These are phyloP conservation scores for Scleropages formosus DNA, from an alignment of 2,797 vertebrate genomes.

Conservation along the genomic window DNA sequence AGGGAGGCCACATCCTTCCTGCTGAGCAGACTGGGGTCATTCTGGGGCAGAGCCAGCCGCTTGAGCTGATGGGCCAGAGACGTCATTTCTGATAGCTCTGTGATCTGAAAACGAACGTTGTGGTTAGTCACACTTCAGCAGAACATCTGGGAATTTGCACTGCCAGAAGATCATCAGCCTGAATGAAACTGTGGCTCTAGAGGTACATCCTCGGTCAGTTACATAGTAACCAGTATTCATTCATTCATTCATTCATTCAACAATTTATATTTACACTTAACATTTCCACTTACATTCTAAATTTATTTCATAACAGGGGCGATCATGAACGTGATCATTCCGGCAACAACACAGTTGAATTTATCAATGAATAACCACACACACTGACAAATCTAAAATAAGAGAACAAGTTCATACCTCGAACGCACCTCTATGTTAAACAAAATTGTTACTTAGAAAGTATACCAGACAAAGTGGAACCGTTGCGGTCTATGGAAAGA, in stretches of 20 bases:
- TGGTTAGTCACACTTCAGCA: neutral
- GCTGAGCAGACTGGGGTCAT: slow-evolving; percentile 70
- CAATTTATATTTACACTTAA: neutral
- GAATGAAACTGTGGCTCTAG: neutral
- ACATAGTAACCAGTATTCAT: neutral
- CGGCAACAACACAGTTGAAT: too few species aligned
- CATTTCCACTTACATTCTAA: neutral
- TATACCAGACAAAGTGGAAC: neutral
- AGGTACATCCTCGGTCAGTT: neutral
- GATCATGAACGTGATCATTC: too few species aligned
- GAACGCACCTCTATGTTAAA: neutral
- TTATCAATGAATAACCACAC: too few species aligned
- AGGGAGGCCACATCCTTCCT: slow-evolving; percentile 76
- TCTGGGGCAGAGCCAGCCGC: slow-evolving; percentile 86
- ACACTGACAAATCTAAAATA: neutral
- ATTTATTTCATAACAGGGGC: too few species aligned
- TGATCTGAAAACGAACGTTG: neutral
- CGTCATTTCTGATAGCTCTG: slow-evolving; percentile 71
- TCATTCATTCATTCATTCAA: neutral
- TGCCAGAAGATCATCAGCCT: neutral
- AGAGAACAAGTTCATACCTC: neutral
- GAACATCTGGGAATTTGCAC: neutral
- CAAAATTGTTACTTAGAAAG: neutral
- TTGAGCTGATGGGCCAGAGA: slow-evolving; percentile 90
- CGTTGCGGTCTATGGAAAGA: neutral